Evolutionary conservation across 2,113 vertebrate genomes (phyloP).

Genomic region (Entelurus aequoreus): DNA sequence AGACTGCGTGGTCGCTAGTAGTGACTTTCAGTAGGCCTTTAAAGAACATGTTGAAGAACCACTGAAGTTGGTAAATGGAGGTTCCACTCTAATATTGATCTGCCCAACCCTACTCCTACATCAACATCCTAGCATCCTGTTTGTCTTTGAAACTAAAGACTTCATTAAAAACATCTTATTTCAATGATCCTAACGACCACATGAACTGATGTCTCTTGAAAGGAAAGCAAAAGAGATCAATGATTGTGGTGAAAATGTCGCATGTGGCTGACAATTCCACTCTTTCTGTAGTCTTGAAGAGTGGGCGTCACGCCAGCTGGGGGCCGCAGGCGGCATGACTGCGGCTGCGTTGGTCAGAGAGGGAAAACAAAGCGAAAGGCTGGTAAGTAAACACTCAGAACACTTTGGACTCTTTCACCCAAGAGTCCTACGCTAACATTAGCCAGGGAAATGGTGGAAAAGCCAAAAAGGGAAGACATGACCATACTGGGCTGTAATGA

Average conservation of each 20-base stretch:
- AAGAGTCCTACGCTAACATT: slow-evolving; percentile 17
- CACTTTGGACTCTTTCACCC: slow-evolving; percentile 9
- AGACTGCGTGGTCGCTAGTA: too few relatives aligned
- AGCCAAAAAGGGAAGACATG: slow-evolving; percentile 67
- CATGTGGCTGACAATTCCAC: neutral
- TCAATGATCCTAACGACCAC: neutral
- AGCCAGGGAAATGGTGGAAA: slow-evolving; percentile 52
- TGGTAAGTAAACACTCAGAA: slow-evolving; percentile 14
- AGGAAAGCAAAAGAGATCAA: slow-evolving; percentile 9
- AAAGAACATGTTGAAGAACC: too few relatives aligned
- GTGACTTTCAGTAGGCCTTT: too few relatives aligned
- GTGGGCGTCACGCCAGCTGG: slow-evolving; percentile 24
- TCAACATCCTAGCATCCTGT: too few relatives aligned
- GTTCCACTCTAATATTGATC: too few relatives aligned
- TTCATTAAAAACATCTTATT: neutral
- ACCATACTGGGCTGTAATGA: slow-evolving; percentile 68
- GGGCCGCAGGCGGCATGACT: slow-evolving; percentile 68
- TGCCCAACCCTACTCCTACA: too few relatives aligned
- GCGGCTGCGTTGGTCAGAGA: slow-evolving; percentile 58
- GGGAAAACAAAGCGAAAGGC: slow-evolving; percentile 33
- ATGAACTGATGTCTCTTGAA: neutral
- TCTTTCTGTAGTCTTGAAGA: neutral
- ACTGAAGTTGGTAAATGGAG: too few relatives aligned
- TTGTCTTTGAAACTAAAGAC: neutral
- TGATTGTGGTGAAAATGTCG: slow-evolving; percentile 1